These are phyloP conservation scores for Nymphalis c-album DNA, from an alignment of 2,888 invertebrate species.

Conservation along the genomic window DNA sequence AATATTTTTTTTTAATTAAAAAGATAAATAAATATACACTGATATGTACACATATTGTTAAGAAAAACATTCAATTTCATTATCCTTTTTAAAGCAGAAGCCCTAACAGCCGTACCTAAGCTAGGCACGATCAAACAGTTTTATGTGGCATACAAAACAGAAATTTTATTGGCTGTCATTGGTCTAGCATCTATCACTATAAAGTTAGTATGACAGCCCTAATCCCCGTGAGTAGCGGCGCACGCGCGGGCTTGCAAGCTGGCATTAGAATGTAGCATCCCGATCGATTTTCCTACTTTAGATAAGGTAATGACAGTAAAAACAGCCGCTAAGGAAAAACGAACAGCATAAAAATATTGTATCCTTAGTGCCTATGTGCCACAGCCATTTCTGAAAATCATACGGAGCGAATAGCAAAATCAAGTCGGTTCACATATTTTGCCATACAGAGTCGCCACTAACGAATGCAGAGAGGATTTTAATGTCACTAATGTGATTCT, in stretches of 20 bases:
- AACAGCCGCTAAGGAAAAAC: slow-evolving; percentile 74
- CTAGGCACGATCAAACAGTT: neutral
- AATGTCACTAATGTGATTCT: slow-evolving; percentile 75
- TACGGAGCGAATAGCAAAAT: slow-evolving; percentile 73
- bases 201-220: slow-evolving; percentile 52
- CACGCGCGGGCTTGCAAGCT: slow-evolving; percentile 74
- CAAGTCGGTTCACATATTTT: slow-evolving; percentile 75
- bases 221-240: slow-evolving; percentile 61
- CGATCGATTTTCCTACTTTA: slow-evolving; percentile 79
- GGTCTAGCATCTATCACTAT: neutral
- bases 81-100: neutral
- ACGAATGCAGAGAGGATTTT: slow-evolving; percentile 79
- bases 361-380: slow-evolving; percentile 74
- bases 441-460: slow-evolving; percentile 70
- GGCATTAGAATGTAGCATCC: slow-evolving; percentile 79
- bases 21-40: neutral
- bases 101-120: neutral
- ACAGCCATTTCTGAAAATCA: slow-evolving; percentile 81
- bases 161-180: neutral
- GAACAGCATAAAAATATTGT: slow-evolving; percentile 79
- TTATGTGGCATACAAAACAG: neutral
- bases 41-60: neutral
- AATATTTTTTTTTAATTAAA: neutral
- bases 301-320: slow-evolving; percentile 76
- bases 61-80: neutral